These are phyloP conservation scores for Semnornis frantzii DNA, from an alignment of 2,113 vertebrate genomes.

Conservation along the genomic window DNA sequence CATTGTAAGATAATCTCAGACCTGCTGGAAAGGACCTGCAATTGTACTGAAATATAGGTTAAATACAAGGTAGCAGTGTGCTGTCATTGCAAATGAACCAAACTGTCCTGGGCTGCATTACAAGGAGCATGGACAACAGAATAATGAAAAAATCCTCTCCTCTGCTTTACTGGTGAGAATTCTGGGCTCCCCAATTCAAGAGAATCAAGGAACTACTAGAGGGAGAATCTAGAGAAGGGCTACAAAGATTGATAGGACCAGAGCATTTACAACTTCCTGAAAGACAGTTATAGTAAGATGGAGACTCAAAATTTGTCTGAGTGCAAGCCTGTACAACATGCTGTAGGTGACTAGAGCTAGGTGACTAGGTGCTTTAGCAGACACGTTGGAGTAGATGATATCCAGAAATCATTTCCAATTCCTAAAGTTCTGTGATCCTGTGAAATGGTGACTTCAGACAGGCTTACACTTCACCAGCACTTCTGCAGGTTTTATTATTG, in stretches of 20 bases:
- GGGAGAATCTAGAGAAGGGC: too few species aligned
- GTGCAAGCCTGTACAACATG: neutral
- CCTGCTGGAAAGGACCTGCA: neutral
- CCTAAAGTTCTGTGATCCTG: too few species aligned
- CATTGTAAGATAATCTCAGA: neutral
- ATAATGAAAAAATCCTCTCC: neutral
- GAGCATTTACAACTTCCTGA: too few species aligned
- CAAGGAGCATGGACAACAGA: neutral
- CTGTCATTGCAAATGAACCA: neutral
- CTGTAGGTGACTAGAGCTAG: neutral
- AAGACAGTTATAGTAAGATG: too few species aligned
- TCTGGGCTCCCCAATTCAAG: neutral
- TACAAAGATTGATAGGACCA: too few species aligned
- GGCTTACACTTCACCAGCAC: neutral
- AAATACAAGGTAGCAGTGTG: neutral
- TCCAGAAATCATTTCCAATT: too few species aligned
- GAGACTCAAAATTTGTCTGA: too few species aligned
- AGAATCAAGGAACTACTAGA: too few species aligned
- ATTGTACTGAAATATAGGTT: neutral
- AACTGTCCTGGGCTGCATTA: neutral
- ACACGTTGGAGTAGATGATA: too few species aligned
- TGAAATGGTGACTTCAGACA: neutral
- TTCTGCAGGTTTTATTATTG: neutral
- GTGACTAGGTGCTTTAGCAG: neutral
- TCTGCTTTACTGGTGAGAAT: neutral